A percentile compares a stretch with the other conserved stretches of the same genome.
phyloP scores from a whole-genome alignment of 2,113 vertebrate species.

The Diglossa brunneiventris region DNA sequence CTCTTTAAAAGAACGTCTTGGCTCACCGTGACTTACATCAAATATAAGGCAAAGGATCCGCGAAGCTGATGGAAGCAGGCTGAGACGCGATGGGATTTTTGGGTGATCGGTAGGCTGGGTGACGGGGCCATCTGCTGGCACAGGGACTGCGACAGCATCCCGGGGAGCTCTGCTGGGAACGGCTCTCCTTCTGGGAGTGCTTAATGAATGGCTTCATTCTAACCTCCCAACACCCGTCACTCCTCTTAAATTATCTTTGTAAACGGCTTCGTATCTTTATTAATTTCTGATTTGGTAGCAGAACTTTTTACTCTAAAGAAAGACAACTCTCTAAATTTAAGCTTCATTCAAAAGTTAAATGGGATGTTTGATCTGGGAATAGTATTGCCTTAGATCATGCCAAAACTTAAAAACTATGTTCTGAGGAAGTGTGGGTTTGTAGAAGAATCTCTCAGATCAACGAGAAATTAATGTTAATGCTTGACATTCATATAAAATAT shows the following conservation, averaged over 20 bases:
- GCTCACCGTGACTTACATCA: not conserved
- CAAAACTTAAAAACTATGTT: not conserved
- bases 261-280: not conserved
- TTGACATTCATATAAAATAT: fast-evolving
- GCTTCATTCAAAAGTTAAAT: not conserved
- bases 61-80: not conserved
- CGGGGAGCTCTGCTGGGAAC: not conserved
- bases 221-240: not conserved
- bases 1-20: not conserved
- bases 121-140: slow-evolving; percentile 57
- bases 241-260: not conserved
- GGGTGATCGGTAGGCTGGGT: not conserved
- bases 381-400: not conserved
- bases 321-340: not conserved
- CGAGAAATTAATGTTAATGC: not conserved
- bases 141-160: not conserved
- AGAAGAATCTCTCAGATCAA: not conserved
- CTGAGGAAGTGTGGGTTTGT: not conserved
- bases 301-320: not conserved
- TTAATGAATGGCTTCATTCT: not conserved
- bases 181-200: fast-evolving
- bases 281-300: not conserved
- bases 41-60: not conserved
- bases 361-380: not conserved
- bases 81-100: not conserved